Evolutionary conservation across 2,888 invertebrate genomes (phyloP).

Genomic region (Trachelus iudaicus): DNA sequence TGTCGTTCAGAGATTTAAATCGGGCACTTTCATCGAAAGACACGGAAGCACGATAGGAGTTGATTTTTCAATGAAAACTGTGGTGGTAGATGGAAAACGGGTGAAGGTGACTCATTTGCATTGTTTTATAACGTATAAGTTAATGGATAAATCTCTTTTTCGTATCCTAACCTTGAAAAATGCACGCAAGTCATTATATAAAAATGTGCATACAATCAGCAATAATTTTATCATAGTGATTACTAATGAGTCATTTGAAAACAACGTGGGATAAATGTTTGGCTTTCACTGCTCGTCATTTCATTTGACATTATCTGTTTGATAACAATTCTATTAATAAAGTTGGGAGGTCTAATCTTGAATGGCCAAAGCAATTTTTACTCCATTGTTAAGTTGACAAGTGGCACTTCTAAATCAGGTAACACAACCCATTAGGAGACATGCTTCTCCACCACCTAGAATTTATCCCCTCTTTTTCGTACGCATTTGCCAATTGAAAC

Average conservation of each 20-base stretch:
- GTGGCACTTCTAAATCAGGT: background rate
- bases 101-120: conserved; percentile 79
- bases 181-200: background rate
- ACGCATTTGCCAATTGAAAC: background rate
- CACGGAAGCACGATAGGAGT: conserved; percentile 98
- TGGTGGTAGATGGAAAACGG: conserved; percentile 92
- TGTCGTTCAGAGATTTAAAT: conserved; percentile 95
- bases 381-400: background rate
- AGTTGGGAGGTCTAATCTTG: background rate
- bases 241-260: background rate
- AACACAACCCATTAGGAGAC: background rate
- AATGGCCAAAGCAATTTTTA: background rate
- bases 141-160: background rate
- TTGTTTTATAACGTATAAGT: background rate
- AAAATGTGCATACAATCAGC: background rate
- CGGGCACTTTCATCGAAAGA: conserved; percentile 93
- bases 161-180: background rate
- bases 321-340: background rate
- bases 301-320: background rate
- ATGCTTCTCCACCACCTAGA: background rate
- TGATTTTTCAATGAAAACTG: conserved; percentile 98
- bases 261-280: background rate
- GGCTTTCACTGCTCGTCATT: background rate
- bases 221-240: background rate
- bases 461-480: background rate